Evolutionary conservation across 2,797 vertebrate species (phyloP).

Genomic region (Rhincodon typus): DNA sequence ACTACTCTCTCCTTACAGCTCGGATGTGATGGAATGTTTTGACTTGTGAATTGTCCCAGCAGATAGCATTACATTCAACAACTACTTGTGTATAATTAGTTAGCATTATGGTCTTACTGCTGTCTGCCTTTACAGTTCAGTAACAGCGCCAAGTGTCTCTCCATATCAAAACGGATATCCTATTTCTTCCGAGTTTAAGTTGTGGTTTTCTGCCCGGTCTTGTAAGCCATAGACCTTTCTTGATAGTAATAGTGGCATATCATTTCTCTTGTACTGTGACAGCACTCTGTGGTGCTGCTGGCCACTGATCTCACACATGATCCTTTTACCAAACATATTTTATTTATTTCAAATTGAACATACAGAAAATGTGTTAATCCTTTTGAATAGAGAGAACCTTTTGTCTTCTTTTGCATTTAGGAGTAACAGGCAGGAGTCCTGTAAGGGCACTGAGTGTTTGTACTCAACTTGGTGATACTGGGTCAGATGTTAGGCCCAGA

Average conservation of each 20-base stretch:
- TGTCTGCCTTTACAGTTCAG: conserved; percentile 69
- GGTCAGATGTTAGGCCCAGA: not conserved
- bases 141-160: conserved; percentile 75
- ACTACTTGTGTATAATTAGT: conserved; percentile 83
- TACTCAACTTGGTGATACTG: not conserved
- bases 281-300: not conserved
- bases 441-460: not conserved
- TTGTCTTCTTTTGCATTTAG: not conserved
- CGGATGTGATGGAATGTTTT: conserved; percentile 92
- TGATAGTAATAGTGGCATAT: conserved; percentile 11
- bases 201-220: not conserved
- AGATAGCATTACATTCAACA: conserved; percentile 96
- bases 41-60: conserved; percentile 96
- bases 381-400: not conserved
- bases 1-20: conserved; percentile 78
- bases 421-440: not conserved
- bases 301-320: not conserved
- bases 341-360: not conserved
- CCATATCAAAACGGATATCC: conserved; percentile 57
- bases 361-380: not conserved
- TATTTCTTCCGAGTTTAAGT: conserved; percentile 60
- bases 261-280: not conserved
- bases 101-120: conserved; percentile 66
- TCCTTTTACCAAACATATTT: not conserved
- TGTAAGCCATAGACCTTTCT: conserved; percentile 26